These are phyloP conservation scores for Pharmacophagus antenor DNA, from an alignment of 2,888 invertebrate genomes.

Conservation along the genomic window DNA sequence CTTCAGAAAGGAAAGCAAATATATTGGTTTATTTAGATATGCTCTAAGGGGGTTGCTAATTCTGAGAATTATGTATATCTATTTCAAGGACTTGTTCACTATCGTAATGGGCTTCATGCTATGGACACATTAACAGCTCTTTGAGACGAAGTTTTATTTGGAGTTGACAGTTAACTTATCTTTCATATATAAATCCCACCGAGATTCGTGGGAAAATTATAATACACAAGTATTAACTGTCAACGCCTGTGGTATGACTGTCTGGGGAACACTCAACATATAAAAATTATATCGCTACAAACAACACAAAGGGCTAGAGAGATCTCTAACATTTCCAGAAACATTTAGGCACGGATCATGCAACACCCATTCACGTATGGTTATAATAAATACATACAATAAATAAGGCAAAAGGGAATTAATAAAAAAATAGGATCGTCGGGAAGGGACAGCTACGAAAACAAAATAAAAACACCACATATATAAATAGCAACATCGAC, in stretches of 20 bases:
- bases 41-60: constrained; percentile 58
- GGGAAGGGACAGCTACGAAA: constrained; percentile 67
- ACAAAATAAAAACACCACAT: constrained; percentile 62
- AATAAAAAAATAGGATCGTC: constrained; percentile 41
- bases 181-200: constrained; percentile 34
- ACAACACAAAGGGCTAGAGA: constrained; percentile 78
- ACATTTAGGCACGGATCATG: constrained; percentile 79
- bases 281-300: constrained; percentile 71
- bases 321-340: constrained; percentile 72
- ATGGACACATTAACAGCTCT: constrained; percentile 63
- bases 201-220: constrained; percentile 22
- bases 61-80: constrained; percentile 61
- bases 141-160: constrained; percentile 49
- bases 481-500: constrained; percentile 75
- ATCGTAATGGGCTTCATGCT: constrained; percentile 72
- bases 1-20: constrained; percentile 65
- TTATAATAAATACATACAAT: constrained; percentile 48
- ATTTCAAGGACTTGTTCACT: constrained; percentile 54
- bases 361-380: constrained; percentile 75
- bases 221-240: constrained; percentile 59
- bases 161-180: constrained; percentile 69
- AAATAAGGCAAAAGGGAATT: constrained; percentile 47
- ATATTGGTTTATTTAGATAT: constrained; percentile 57
- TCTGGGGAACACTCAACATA: constrained; percentile 52
- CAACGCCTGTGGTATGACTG: constrained; percentile 62